Conservation (phyloP, 2,113 vertebrate genomes). For the Phalacrocorax carbo region DNA sequence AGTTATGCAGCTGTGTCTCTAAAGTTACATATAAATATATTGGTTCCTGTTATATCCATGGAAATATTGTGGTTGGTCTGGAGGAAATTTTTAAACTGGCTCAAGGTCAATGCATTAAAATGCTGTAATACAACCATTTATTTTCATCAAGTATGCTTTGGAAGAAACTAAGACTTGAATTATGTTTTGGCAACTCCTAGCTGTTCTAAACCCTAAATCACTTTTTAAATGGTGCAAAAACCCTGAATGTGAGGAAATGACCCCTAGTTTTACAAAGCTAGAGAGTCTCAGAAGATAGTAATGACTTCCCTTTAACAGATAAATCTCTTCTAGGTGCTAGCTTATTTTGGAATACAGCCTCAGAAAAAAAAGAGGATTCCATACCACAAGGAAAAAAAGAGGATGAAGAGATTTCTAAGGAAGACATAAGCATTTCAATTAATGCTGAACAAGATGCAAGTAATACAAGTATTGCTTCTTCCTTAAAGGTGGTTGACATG, state of each 20-base stretch:
- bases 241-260: not conserved
- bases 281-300: not conserved
- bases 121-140: not conserved
- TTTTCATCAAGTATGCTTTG: not conserved
- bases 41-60: not conserved
- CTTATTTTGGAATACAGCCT: slow-evolving; percentile 83
- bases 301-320: not conserved
- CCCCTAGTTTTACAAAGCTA: not conserved
- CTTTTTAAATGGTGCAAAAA: not conserved
- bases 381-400: slow-evolving; percentile 59
- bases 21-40: not conserved
- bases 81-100: not conserved
- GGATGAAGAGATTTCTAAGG: slow-evolving; percentile 74
- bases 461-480: slow-evolving; percentile 70
- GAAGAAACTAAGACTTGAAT: not conserved
- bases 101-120: not conserved
- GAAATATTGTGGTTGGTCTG: not conserved
- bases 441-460: slow-evolving; percentile 71
- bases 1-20: not conserved
- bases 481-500: slow-evolving; percentile 77
- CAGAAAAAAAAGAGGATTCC: slow-evolving; percentile 39
- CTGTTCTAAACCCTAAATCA: not conserved
- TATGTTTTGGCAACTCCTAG: not conserved
- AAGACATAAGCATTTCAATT: slow-evolving; percentile 75
- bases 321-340: slow-evolving; percentile 82